Base-by-base conservation (phyloP, 2,888 invertebrate genomes). In the Ophonus ardosiacus region DNA sequence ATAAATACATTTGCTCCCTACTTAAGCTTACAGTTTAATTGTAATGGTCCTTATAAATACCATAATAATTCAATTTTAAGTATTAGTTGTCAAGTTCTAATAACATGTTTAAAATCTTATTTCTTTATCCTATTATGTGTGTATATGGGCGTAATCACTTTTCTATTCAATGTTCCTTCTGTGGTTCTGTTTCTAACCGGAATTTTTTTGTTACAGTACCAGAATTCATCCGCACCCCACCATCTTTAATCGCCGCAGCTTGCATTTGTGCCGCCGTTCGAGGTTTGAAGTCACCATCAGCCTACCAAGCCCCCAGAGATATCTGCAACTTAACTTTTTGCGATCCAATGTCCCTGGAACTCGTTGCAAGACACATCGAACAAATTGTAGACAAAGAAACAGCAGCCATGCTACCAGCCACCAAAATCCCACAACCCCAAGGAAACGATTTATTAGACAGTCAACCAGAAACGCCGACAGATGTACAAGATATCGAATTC, bases 211-310 rank as follows among this genome's bases (percentile, higher is more conserved):
- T 92, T 91, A 51, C 94, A 96, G 96, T 96, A 91, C 94, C 95
- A n/a, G 94, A 94, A 87, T 94, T 96, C 89, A 94, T 96, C 86
- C 92, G 94, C 89, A 94, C 94, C 84, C 93, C 94, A 10, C 95
- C 96, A 31, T 96, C 96, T 0, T 89, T 95, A 89, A 93, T 96
- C 17, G 95, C 96, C 0, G 93, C 94, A 8, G 95, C 95, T 6
- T 95, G 95, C 89, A 93, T 96, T 82, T 93, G 94, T 63, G 94
- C 95, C 0, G 95, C 96, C 0, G 93, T 94, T 8, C 92, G 94
- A 8, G 95, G 95, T 0, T 88, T 94, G 85, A 91, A 92, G 86
- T 87, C 91, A 91, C 92, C 92, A 89, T 93, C 86, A 88, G 92
- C 90, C 31, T 86, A 88, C 61, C 87, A 86, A n/a, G 92, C 91